Base-by-base conservation (phyloP, 2,888 invertebrate species). In the Spicauda simplicius region DNA sequence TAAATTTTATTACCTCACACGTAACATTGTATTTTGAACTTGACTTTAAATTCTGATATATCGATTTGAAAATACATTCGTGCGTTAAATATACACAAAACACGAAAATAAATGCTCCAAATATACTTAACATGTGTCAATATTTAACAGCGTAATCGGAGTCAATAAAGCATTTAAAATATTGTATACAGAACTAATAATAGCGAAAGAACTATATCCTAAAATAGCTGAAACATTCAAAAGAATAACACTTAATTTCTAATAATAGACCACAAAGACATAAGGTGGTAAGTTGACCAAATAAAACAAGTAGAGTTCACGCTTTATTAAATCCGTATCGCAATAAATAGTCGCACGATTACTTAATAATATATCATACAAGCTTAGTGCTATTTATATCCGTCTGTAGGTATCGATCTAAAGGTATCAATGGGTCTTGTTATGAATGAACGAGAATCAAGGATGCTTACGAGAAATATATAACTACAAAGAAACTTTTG, bases 291-390 rank as follows among this genome's bases (percentile, higher is more conserved):
- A 54, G 7, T 19, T 58, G 45, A 48, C n/a, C 18, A 58, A 57
- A 58, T 58, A 20, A 45, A 19, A 57, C 41, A 45, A 58, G 20
- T 58, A n/a, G 45, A 45, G 20, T 58, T 58, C 58, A 58, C 58
- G 58, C 58, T 58, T 58, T 45, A 45, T 20, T 58, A 20, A 58
- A 18, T 48, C 16, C 16, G 58, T 58, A 45, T 58, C n/a, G 37
- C 41, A 33, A 50, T 57, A 52, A 65, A 18, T 48, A 45, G n/a
- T 45, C 20, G n/a, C 20, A 41, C 7, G 37, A 19, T 58, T 20
- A 58, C 48, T 48, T 48, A 48, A 48, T 48, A 48, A 48, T 14
- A 48, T 48, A 48, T 48, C 14, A 0, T 58, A 41, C 48, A 48
- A 19, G 19, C 41, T 18, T 41, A n/a, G 19, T 37, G 14, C 30